phyloP scores from a whole-genome alignment of 35 echinoderm and acorn worm species.

The Amphiura filiformis region DNA sequence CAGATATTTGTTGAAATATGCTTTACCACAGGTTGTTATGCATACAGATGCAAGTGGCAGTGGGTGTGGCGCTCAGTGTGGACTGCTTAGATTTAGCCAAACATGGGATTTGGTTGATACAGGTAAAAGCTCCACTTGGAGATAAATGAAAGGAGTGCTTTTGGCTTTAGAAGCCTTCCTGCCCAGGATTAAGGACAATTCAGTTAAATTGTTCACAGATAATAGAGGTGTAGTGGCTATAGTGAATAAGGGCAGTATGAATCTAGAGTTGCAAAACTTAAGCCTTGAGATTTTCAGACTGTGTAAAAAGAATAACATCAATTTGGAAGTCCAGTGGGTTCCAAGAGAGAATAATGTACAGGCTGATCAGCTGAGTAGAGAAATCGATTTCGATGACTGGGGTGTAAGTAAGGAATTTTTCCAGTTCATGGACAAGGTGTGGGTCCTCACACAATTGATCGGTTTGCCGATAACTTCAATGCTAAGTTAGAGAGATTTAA shows the following conservation, averaged over 20 bases:
- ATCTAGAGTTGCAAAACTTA: conserved; percentile 25
- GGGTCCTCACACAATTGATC: conserved; percentile 53
- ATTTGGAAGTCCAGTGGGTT: conserved; percentile 26
- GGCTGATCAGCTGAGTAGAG: conserved; percentile 34
- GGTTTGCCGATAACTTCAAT: conserved; percentile 48
- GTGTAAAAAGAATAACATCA: conserved; percentile 28
- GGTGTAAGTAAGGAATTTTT: background rate
- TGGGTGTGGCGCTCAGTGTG: background rate
- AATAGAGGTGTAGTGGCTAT: conserved; percentile 20
- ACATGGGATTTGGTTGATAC: too few species aligned
- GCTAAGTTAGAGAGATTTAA: conserved; percentile 8
- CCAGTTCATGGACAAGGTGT: conserved; percentile 14
- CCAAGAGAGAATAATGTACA: conserved; percentile 30
- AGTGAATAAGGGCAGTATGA: background rate
- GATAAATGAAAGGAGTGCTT: background rate
- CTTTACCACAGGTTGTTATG: background rate
- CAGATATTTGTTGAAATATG: background rate
- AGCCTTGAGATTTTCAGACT: conserved; percentile 26
- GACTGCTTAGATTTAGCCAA: too few species aligned
- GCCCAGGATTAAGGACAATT: background rate
- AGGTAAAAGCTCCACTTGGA: conserved; percentile 37
- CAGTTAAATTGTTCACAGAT: conserved; percentile 16
- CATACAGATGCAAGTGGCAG: background rate
- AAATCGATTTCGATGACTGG: conserved; percentile 36
- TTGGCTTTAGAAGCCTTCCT: conserved; percentile 7